Percentiles rank a stretch among this genome's conserved stretches.
Conservation (phyloP, 1,140 invertebrate genomes). For the Cydia strobilella region DNA sequence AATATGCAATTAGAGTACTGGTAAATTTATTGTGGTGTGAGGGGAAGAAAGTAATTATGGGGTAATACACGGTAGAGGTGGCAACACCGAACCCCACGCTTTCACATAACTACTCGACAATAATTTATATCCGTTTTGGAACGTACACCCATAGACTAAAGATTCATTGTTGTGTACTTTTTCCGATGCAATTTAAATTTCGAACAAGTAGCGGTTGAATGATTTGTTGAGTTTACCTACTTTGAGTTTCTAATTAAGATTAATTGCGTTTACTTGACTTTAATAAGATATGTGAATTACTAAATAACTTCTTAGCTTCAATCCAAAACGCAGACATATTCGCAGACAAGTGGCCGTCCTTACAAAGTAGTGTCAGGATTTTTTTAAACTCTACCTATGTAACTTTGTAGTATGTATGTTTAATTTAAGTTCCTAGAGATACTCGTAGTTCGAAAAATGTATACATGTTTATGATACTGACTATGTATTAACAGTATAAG, state of each 20-base stretch:
- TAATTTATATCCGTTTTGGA: conserved; percentile 11
- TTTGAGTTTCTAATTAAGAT: conserved; percentile 5
- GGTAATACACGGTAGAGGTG: conserved; percentile 22
- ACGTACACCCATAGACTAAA: conserved; percentile 7
- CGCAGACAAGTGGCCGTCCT: too few relatives aligned
- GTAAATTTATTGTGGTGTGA: not conserved
- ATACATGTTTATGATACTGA: too few relatives aligned
- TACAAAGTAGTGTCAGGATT: too few relatives aligned
- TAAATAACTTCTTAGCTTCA: too few relatives aligned
- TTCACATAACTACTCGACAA: conserved; percentile 7
- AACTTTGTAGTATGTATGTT: too few relatives aligned
- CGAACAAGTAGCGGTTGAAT: not conserved
- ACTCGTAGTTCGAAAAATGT: too few relatives aligned
- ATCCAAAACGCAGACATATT: too few relatives aligned
- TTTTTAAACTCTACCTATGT: too few relatives aligned
- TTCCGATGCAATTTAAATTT: not conserved
- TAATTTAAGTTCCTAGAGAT: too few relatives aligned
- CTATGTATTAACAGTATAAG: too few relatives aligned
- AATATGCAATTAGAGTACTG: not conserved
- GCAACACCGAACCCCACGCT: conserved; percentile 23
- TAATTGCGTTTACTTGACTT: not conserved
- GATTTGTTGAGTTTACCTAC: conserved; percentile 14
- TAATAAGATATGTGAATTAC: not conserved
- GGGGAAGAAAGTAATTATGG: conserved; percentile 24
- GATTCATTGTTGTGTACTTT: not conserved